Conservation (phyloP, 2,113 vertebrate genomes). For the Erpornis zantholeuca region DNA sequence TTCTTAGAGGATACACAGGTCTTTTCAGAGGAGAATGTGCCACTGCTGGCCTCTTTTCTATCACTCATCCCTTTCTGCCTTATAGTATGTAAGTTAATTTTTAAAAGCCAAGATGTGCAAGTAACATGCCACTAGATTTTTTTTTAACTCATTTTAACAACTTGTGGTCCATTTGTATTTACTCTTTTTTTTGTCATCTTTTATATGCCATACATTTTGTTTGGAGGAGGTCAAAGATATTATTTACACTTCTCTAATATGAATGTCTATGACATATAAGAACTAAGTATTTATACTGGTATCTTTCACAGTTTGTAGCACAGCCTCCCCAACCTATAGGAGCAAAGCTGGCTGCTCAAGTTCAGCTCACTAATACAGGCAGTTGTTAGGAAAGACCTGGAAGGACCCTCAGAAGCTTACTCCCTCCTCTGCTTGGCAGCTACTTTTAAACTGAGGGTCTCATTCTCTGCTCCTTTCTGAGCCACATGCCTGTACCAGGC, state of each 20-base stretch:
- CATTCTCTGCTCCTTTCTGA: not conserved
- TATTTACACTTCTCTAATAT: not conserved
- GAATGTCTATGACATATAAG: not conserved
- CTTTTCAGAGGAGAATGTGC: not conserved
- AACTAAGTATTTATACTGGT: not conserved
- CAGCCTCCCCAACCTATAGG: not conserved
- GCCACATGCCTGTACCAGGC: not conserved
- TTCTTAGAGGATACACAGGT: not conserved
- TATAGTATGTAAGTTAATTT: not conserved
- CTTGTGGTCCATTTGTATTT: not conserved
- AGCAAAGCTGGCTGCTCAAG: not conserved
- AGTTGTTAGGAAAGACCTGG: not conserved
- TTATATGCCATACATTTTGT: not conserved
- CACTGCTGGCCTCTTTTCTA: not conserved
- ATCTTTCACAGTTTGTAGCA: not conserved
- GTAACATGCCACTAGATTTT: not conserved
- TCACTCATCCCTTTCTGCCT: not conserved
- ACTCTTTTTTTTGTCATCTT: not conserved
- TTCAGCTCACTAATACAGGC: not conserved
- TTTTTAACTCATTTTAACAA: not conserved
- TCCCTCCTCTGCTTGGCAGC: not conserved
- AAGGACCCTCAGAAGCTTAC: not conserved
- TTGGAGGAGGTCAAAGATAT: not conserved
- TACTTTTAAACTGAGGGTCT: not conserved
- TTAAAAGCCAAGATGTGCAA: not conserved